Evolutionary conservation across 2,797 vertebrate genomes (phyloP).

Genomic region (Spatula versicolor): DNA sequence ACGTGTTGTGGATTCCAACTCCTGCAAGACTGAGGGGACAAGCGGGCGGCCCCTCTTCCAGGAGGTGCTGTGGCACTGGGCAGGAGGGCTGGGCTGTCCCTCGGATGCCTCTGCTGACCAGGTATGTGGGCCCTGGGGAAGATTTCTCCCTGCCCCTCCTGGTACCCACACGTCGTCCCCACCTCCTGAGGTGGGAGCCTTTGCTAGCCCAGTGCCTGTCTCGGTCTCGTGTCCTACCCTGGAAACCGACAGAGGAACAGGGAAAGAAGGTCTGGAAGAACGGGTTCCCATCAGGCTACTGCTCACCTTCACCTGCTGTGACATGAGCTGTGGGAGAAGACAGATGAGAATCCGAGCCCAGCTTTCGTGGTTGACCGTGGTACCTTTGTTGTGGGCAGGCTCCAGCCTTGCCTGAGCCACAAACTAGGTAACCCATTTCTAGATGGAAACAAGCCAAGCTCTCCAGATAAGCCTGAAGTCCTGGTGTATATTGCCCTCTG

Average conservation of each 20-base stretch:
- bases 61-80: not conserved
- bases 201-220: not conserved
- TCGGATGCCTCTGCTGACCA: not conserved
- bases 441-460: not conserved
- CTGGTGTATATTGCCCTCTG: not conserved
- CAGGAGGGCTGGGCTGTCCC: not conserved
- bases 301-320: not conserved
- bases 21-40: not conserved
- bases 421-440: not conserved
- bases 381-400: rapidly evolving
- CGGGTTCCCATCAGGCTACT: not conserved
- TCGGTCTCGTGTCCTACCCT: not conserved
- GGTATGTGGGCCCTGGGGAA: not conserved
- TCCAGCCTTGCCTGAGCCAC: not conserved
- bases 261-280: not conserved
- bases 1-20: not conserved
- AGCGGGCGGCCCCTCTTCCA: not conserved
- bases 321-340: rapidly evolving
- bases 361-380: rapidly evolving
- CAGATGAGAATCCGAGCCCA: not conserved
- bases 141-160: not conserved
- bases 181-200: rapidly evolving
- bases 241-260: not conserved
- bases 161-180: rapidly evolving
- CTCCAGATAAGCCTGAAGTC: not conserved